Evolutionary conservation across 2,888 invertebrate genomes (phyloP), one percentile per base, ranked within the genome.

Genomic region (Boloria selene): DNA sequence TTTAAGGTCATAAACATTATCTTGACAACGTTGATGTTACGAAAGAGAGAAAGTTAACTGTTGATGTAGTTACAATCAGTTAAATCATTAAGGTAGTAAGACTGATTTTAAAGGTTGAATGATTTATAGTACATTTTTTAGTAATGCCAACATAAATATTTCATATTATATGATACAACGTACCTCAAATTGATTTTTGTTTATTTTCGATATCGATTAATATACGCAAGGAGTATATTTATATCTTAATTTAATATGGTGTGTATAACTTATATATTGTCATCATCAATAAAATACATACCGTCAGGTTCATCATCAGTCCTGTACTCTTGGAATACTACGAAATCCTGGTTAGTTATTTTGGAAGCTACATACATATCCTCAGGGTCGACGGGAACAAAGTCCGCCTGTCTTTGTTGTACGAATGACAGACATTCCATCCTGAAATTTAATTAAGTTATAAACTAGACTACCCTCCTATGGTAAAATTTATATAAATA

Each of bases 311-410:
- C 96, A 67, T 95, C 95, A 75, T 94, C 93, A 4, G 96, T 96
- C 63, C 96, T 93, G 71, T 96, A 95, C 85, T 96, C 96, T 72
- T 95, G 95, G 78, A 96, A 94, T 5, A 97, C 93, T 0, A 95
- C 94, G 79, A 95, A 96, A 84, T 96, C 95, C 82, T 96, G 94
- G 80, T 96, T 94, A 22, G 94, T 94, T 61, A 94, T 92, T 73
- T 95, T 95, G 52, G 95, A 93, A 0, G 96, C 97, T 52, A 97
- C 94, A 82, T 97, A 97, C 94, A 97, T 96, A 78, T 97, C 97
- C 77, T 97, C 97, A 3, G 98, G 97, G 79, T 97, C 97, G 2
- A 96, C 95, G 7, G 95, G 95, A 31, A 96, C 94, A 64, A 97
- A 93, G 82, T 98, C 98, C 0, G 97, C 97, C 78, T 95, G 94